Base-by-base conservation (phyloP, 1,140 invertebrate genomes). In the Maconellicoccus hirsutus region DNA sequence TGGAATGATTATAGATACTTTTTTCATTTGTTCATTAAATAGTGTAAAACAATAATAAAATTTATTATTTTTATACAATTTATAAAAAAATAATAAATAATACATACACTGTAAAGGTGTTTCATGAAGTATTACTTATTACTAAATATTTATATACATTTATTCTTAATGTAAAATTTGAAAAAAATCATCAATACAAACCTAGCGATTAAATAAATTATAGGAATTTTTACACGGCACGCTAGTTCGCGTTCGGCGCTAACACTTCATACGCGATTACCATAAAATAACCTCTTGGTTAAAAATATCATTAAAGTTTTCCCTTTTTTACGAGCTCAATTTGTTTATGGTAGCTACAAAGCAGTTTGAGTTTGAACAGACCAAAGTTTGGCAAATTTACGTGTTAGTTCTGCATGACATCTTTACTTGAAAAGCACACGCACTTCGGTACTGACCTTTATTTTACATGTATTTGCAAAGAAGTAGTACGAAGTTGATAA, bases 171-270 rank as follows among this genome's bases (percentile, higher is more conserved):
- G 42, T 16, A 52, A 4, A 19, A 52, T 16, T 14, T 16, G n/a
- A n/a, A 52, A 4, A 52, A 52, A 52, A 3, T 19, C 42, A 8
- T 14, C 42, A 16, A 52, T 52, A 19, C n/a, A 19, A 16, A 52
- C n/a, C 42, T 16, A 19, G 42, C 42, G 42, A 52, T 52, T 52
- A 52, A 52, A 52, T 52, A 52, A 52, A 52, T 52, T 52, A 52
- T 52, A 52, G 42, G 42, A 52, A 52, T 52, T 52, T 16, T 6
- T 52, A 14, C 12, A 52, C 2, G n/a, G 6, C 42, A 52, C 42
- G 42, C 42, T 3, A 52, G 10, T 52, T 52, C 42, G 29, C 29
- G 29, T 33, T 33, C 12, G 12, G 4, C 29, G 29, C 29, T 33
- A 6, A 33, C 29, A 6, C 29, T 33, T 33, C 42, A 8, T 52